Base-by-base conservation (phyloP, 1,140 invertebrate genomes). In the Meloidogyne hapla region DNA sequence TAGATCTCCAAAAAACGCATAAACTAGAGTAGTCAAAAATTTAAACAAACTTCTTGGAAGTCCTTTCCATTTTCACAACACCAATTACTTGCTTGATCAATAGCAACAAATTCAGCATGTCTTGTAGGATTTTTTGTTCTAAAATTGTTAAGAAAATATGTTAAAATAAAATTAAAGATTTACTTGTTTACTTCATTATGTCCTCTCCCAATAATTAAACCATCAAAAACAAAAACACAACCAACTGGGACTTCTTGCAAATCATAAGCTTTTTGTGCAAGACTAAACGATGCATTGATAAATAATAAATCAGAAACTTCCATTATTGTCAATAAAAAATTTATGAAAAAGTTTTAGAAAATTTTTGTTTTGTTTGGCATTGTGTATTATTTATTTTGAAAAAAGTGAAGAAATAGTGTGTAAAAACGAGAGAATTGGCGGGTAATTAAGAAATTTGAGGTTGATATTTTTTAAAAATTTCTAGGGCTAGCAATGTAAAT, bases 201-300 rank as follows among this genome's bases (percentile, higher is more conserved):
- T 15, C 89, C 89, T 23, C 80, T 81, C 12, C 85, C 88, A 21
- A 89, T 83, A 28, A 88, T 80, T 48, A 84, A 13, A 77, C 91
- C 90, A 73, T 92, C 88, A 77, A 91, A 91, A 28, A 95, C 91
- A 87, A 98, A 93, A 71, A 98, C 91, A 90, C 95, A 98, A 10
- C 96, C 96, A n/a, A 98, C 94, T 38, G 96, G 95, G 48, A 98
- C 96, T 91, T 98, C 96, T 68, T 93, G 92, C 18, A 89, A 89
- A 76, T 88, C 84, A 48, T 96, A 88, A 64, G 95, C 94, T 86
- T 93, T 91, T 77, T 91, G 88, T n/a, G 94, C 96, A 83, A 77
- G 38, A 18, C 67, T 65, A 63, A 73, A 63, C 13, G 28, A 63
- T 38, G 38, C 28, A 61, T 73, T 21, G 25, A 73, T 63, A 73